These are phyloP conservation scores for Lacerta viridis DNA, from an alignment of 2,797 vertebrate species.

Conservation along the genomic window DNA sequence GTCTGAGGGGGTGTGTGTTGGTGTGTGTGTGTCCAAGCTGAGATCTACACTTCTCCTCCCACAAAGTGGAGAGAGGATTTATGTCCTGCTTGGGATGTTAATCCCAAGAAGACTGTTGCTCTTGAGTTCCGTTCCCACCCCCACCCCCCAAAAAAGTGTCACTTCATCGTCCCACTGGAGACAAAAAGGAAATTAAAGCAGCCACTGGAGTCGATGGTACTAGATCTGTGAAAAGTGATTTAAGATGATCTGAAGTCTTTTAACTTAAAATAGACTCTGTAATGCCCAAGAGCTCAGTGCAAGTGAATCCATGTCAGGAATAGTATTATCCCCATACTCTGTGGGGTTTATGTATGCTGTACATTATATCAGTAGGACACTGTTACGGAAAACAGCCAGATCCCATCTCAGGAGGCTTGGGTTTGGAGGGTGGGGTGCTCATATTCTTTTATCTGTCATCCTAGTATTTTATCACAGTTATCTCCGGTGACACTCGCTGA, in stretches of 20 bases:
- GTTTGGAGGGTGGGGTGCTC: slow-evolving; percentile 21
- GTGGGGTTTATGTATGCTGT: neutral
- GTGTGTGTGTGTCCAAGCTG: no score
- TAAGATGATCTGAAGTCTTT: slow-evolving; percentile 21
- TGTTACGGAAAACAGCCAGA: slow-evolving; percentile 24
- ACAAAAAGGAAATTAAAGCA: slow-evolving; percentile 45
- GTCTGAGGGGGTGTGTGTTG: no score
- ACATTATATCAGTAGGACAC: slow-evolving; percentile 2
- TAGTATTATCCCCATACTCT: neutral
- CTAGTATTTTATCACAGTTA: slow-evolving; percentile 38
- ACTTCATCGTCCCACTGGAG: slow-evolving; percentile 26
- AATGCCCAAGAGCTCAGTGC: slow-evolving; percentile 8
- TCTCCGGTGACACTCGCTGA: slow-evolving; percentile 29
- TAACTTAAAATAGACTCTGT: slow-evolving; percentile 28
- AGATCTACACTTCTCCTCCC: neutral
- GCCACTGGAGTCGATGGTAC: slow-evolving; percentile 8
- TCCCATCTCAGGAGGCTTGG: neutral
- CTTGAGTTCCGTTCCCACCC: slow-evolving; percentile 26
- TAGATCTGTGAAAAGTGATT: slow-evolving; percentile 35
- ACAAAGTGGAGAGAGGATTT: neutral
- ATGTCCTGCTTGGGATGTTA: neutral
- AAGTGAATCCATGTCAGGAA: slow-evolving; percentile 18
- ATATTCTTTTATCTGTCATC: slow-evolving; percentile 51
- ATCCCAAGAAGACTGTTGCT: neutral
- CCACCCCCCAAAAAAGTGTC: slow-evolving; percentile 24